phyloP scores from a whole-genome alignment of 2,888 invertebrate species.

The Diarsia dahlii region DNA sequence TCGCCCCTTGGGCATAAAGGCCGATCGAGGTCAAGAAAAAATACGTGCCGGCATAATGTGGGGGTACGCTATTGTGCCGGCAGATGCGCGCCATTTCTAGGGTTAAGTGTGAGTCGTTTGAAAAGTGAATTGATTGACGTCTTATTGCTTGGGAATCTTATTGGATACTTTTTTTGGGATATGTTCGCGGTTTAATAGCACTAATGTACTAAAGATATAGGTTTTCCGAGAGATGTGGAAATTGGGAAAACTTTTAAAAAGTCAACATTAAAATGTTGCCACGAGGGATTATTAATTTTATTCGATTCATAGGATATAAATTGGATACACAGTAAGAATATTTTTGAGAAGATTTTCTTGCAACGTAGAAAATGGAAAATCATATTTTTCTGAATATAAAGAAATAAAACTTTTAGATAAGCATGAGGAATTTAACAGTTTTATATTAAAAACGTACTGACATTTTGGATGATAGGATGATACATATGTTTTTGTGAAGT shows the following conservation, averaged over 20 bases:
- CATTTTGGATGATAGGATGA: not conserved
- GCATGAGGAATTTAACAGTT: not conserved
- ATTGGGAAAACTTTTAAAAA: not conserved
- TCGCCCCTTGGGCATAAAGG: slow-evolving; percentile 88
- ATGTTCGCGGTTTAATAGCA: not conserved
- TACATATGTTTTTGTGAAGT: not conserved
- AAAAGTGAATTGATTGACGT: slow-evolving; percentile 86
- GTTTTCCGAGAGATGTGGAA: not conserved
- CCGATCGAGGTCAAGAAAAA: slow-evolving; percentile 90
- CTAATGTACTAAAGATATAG: not conserved
- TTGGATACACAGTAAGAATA: not conserved
- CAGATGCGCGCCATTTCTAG: slow-evolving; percentile 87
- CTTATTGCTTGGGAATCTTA: slow-evolving; percentile 65
- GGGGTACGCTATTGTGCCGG: slow-evolving; percentile 86
- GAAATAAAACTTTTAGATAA: not conserved
- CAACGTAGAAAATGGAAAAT: not conserved
- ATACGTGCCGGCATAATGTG: slow-evolving; percentile 88
- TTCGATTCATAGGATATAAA: not conserved
- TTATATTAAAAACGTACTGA: not conserved
- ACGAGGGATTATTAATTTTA: not conserved
- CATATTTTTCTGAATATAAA: not conserved
- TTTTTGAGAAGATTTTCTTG: not conserved
- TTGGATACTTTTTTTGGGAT: slow-evolving; percentile 46
- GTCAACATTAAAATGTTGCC: not conserved
- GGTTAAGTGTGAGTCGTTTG: slow-evolving; percentile 86